Conservation (phyloP, 2,113 vertebrate species). For the Anarrhichthys ocellatus region DNA sequence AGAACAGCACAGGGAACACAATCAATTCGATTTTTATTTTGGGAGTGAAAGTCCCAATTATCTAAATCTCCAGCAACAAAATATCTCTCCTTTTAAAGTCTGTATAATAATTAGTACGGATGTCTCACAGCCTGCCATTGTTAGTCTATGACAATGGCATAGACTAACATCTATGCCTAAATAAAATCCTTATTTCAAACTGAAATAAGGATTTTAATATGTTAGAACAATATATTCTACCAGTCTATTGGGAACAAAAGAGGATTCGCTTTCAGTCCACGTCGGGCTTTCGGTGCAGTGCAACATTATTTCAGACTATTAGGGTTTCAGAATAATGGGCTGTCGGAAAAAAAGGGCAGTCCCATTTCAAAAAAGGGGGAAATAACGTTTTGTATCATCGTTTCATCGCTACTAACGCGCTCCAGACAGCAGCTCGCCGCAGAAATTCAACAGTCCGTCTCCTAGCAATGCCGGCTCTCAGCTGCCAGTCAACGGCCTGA, state of each 20-base stretch:
- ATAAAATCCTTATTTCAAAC: too few species aligned
- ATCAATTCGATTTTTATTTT: conserved; percentile 5
- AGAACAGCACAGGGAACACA: background rate
- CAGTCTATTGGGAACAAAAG: background rate
- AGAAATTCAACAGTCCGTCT: background rate
- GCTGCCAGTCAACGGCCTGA: background rate
- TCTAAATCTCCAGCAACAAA: background rate
- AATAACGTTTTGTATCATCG: background rate
- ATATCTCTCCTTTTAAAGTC: background rate
- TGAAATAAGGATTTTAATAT: background rate
- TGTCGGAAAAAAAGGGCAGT: background rate
- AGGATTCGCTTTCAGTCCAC: background rate
- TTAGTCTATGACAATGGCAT: background rate
- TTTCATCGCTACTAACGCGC: background rate
- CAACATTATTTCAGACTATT: too few species aligned
- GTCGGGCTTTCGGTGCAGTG: background rate
- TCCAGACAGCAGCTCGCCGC: background rate
- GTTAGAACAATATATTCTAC: background rate
- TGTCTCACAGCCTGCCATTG: background rate
- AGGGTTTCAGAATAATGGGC: background rate
- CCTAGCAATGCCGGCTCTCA: background rate
- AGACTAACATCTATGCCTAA: too few species aligned
- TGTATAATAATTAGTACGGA: background rate
- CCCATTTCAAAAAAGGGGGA: background rate
- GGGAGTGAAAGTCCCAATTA: background rate